Conservation (phyloP, 2,113 vertebrate genomes). For the Hyaena hyaena region DNA sequence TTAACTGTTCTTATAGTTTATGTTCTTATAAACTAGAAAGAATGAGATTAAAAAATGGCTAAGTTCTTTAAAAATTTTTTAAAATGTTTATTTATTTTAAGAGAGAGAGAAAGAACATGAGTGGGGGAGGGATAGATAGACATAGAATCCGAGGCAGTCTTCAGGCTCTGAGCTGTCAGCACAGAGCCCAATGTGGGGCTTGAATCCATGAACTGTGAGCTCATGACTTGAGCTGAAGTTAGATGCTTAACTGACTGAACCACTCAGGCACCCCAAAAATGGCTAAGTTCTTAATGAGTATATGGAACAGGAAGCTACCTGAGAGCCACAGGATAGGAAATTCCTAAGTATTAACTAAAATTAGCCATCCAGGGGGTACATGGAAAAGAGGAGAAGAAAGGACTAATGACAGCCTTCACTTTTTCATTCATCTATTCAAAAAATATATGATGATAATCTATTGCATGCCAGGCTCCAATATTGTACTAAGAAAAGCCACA, state of each 20-base stretch:
- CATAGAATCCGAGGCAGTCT: too few relatives aligned
- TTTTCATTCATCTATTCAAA: not conserved
- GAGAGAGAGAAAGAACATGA: too few relatives aligned
- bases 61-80: not conserved
- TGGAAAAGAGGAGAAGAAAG: not conserved
- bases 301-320: not conserved
- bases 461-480: not conserved
- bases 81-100: too few relatives aligned
- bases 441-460: not conserved
- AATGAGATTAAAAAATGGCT: not conserved
- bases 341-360: not conserved
- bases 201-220: too few relatives aligned
- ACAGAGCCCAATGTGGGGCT: too few relatives aligned
- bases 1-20: not conserved
- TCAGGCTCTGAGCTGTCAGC: too few relatives aligned
- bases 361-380: not conserved
- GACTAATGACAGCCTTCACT: not conserved
- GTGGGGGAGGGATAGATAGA: too few relatives aligned
- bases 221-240: too few relatives aligned
- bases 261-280: not conserved
- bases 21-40: slow-evolving; percentile 7
- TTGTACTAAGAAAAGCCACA: not conserved
- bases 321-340: not conserved
- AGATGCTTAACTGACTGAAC: too few relatives aligned
- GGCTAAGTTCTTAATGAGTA: not conserved